These are phyloP conservation scores for Carassius auratus DNA, from an alignment of 2,113 vertebrate species.

Conservation along the genomic window DNA sequence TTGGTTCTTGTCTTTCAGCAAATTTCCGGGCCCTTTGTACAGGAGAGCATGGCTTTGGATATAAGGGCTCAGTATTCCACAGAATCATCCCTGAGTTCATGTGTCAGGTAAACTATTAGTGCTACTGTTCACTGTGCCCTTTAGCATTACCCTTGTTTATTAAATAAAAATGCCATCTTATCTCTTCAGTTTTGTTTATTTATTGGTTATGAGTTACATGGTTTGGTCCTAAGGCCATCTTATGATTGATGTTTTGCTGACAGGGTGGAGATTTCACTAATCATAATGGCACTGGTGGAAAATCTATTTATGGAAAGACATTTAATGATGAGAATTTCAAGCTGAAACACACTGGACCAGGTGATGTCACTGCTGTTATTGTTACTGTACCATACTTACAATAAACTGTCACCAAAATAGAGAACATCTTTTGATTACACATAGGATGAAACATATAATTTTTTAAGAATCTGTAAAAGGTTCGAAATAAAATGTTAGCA, in stretches of 20 bases:
- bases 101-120: conserved; percentile 85
- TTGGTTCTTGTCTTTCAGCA: conserved; percentile 73
- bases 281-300: conserved; percentile 92
- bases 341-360: conserved; percentile 86
- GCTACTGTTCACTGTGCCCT: background rate
- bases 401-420: background rate
- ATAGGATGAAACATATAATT: no score
- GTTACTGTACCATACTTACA: background rate
- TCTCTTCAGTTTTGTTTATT: background rate
- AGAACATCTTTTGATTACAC: no score
- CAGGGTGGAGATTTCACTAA: conserved; percentile 95
- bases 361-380: conserved; percentile 65
- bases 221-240: background rate
- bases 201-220: background rate
- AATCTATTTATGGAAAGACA: conserved; percentile 91
- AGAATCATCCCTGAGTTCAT: conserved; percentile 93
- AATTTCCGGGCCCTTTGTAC: conserved; percentile 93
- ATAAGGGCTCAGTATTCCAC: conserved; percentile 93
- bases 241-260: background rate
- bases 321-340: conserved; percentile 94
- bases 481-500: background rate
- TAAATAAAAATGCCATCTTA: background rate
- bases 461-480: background rate
- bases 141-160: background rate
- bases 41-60: conserved; percentile 90